Evolutionary conservation across 2,888 invertebrate species (phyloP), one percentile per base, ranked within the genome.

Genomic region (Tribolium freemani): DNA sequence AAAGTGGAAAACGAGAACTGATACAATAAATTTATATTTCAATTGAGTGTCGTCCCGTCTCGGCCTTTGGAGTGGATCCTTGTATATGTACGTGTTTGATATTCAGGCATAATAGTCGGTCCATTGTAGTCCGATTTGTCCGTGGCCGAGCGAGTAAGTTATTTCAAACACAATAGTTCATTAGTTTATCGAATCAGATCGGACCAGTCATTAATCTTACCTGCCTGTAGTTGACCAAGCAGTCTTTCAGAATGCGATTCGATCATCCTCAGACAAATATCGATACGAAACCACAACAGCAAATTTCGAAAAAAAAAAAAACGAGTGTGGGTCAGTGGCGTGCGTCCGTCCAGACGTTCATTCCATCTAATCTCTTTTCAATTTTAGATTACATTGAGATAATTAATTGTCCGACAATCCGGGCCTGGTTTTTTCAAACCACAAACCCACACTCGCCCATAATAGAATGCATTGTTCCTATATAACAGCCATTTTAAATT

Each of bases 101-200:
- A 80, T 82, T 79, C 80, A 79, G 75, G 76, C 77, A 80, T 78
- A 83, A 83, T 82, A 81, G 81, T 74, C 78, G 72, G 76, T 74
- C 80, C 80, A 84, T 85, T 85, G 84, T 84, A 79, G 80, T 78
- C 79, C 82, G 84, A 84, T 84, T 84, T 84, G 84, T 85, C 82
- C 80, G 81, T 80, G 76, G 78, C 77, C 77, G 77, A 75, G 76
- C 80, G 83, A 85, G 83, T 84, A 81, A 85, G 84, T 84, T 84
- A 85, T 85, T 85, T 83, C 81, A 83, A 84, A 85, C 86, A 86
- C 86, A 86, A 86, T 86, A 86, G 83, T 86, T 86, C 86, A 86
- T 86, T 86, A 86, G 85, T 86, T 86, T 86, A 86, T 86, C 86
- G 85, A 85, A 86, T 86, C 86, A 85, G 85, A 86, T 86, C 86